phyloP scores from a whole-genome alignment of 2,797 vertebrate species.

The Vipera latastei region DNA sequence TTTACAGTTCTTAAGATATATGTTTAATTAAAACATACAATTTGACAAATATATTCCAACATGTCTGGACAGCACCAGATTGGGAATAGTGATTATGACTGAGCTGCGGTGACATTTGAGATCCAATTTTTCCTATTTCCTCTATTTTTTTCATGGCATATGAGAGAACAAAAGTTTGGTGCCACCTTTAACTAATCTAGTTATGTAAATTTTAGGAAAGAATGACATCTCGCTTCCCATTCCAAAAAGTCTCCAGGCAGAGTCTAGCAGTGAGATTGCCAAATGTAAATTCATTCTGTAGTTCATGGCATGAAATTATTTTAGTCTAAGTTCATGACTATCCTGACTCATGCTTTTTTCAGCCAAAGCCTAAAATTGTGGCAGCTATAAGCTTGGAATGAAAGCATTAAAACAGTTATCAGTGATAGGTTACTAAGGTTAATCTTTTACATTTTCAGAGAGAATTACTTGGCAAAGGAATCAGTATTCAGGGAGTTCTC shows the following conservation, averaged over 20 bases:
- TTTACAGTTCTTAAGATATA: neutral
- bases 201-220: neutral
- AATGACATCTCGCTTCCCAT: neutral
- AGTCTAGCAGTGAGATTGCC: neutral
- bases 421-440: slow-evolving; percentile 18
- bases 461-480: slow-evolving; percentile 18
- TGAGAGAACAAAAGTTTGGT: neutral
- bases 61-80: neutral
- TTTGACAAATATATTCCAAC: neutral
- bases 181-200: neutral
- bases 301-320: slow-evolving; percentile 1
- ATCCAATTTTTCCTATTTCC: neutral
- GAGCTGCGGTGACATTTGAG: neutral
- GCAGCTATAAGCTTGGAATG: neutral
- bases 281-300: neutral
- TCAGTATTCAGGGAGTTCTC: neutral
- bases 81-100: neutral
- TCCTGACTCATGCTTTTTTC: neutral
- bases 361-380: neutral
- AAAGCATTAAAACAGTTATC: slow-evolving; percentile 18
- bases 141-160: neutral
- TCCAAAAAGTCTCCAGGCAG: neutral
- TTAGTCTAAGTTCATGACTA: neutral
- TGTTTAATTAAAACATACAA: neutral
- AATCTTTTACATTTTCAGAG: slow-evolving; percentile 1